Percentiles rank a stretch among this genome's conserved stretches.
These are phyloP conservation scores for Andrena minutula DNA, from an alignment of 2,888 invertebrate genomes.

Conservation along the genomic window DNA sequence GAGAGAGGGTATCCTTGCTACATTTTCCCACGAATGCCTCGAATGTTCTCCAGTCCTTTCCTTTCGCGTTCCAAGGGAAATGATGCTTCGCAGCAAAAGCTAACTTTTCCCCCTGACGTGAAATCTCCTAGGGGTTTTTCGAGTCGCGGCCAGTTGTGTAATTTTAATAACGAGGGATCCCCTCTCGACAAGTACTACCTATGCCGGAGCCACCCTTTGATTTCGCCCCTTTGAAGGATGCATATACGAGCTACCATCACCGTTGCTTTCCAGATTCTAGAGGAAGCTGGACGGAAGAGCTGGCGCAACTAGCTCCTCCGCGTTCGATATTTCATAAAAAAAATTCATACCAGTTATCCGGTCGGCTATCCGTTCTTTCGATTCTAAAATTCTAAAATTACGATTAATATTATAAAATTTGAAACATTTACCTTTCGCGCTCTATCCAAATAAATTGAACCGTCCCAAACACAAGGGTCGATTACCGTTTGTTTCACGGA, in stretches of 20 bases:
- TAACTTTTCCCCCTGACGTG: not conserved
- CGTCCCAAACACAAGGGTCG: too few species aligned
- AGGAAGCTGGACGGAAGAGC: not conserved
- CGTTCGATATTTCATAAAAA: too few species aligned
- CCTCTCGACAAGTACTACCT: not conserved
- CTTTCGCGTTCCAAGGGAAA: not conserved
- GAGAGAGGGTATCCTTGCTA: constrained; percentile 8
- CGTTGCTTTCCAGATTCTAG: not conserved
- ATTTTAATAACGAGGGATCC: constrained; percentile 33
- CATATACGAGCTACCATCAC: too few species aligned
- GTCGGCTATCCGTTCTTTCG: too few species aligned
- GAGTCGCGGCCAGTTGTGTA: not conserved
- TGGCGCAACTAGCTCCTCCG: too few species aligned
- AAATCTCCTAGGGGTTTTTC: not conserved
- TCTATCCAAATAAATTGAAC: too few species aligned
- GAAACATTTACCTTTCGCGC: too few species aligned
- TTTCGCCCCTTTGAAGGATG: not conserved
- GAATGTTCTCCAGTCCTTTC: constrained; percentile 5
- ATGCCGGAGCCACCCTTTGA: not conserved
- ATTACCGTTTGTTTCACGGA: too few species aligned
- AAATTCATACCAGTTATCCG: too few species aligned
- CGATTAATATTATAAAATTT: too few species aligned
- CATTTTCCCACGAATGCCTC: not conserved
- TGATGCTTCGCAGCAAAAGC: constrained; percentile 6
- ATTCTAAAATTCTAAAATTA: too few species aligned